Conservation (phyloP, 2,113 vertebrate species). For the Seriola dumerili region DNA sequence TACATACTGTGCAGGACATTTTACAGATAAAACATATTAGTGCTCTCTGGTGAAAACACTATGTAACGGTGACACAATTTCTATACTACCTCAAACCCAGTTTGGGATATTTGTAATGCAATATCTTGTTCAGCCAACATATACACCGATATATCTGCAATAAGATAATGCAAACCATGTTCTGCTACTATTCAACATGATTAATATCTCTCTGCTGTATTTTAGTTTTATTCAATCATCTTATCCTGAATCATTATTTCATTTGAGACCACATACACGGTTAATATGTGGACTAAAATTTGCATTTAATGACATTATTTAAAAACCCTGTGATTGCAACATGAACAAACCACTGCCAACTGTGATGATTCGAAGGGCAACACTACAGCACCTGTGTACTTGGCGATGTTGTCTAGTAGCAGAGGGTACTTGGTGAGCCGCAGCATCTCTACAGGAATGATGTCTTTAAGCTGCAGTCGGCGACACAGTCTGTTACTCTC, state of each 20-base stretch:
- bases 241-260: not conserved
- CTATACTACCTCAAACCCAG: not conserved
- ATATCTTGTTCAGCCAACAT: not conserved
- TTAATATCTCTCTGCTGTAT: not conserved
- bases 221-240: not conserved
- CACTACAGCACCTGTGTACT: conserved; percentile 90
- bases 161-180: not conserved
- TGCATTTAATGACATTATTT: not conserved
- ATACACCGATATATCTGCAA: not conserved
- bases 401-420: conserved; percentile 96
- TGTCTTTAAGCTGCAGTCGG: conserved; percentile 97
- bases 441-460: conserved; percentile 98
- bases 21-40: not conserved
- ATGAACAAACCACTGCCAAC: not conserved
- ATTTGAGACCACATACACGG: not conserved
- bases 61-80: not conserved
- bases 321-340: not conserved
- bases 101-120: not conserved
- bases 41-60: not conserved
- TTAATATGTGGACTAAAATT: not conserved
- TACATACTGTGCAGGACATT: not conserved
- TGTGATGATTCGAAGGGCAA: not conserved
- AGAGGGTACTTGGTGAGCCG: conserved; percentile 98
- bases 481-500: conserved; percentile 97
- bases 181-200: not conserved